phyloP scores from a whole-genome alignment of 2,113 vertebrate species.

The Coryphaenoides rupestris region DNA sequence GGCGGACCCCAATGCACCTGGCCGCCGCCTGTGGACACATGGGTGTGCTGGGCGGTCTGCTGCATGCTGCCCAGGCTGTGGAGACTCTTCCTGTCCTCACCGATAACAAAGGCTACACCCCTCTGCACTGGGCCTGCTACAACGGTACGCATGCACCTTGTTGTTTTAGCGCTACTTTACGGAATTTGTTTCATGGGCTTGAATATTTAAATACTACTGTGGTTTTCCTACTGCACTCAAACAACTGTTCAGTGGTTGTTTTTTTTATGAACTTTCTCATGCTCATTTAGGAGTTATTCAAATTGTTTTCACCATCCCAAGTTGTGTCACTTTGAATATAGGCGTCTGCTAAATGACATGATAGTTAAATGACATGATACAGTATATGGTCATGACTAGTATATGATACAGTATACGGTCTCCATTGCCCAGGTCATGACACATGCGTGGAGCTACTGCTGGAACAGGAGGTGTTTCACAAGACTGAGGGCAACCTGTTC shows the following conservation, averaged over 20 bases:
- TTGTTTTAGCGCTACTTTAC: background rate
- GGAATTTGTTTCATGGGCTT: too few relatives aligned
- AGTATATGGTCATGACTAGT: too few relatives aligned
- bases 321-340: background rate
- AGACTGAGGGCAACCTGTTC: conserved; percentile 93
- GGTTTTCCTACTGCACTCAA: too few relatives aligned
- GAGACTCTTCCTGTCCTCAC: conserved; percentile 80
- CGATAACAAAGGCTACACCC: conserved; percentile 96
- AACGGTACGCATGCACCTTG: conserved; percentile 78
- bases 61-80: conserved; percentile 84
- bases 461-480: conserved; percentile 93
- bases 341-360: background rate
- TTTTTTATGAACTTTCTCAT: too few relatives aligned
- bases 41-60: conserved; percentile 88
- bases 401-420: too few relatives aligned
- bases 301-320: too few relatives aligned
- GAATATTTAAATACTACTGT: too few relatives aligned
- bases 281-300: too few relatives aligned
- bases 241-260: too few relatives aligned
- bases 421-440: conserved; percentile 82
- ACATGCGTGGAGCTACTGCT: conserved; percentile 95
- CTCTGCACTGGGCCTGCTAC: conserved; percentile 98
- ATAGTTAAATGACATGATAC: too few relatives aligned
- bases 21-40: conserved; percentile 93
- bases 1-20: conserved; percentile 90